Evolutionary conservation across 2,113 vertebrate species (phyloP).

Genomic region (Rhinopithecus roxellana): DNA sequence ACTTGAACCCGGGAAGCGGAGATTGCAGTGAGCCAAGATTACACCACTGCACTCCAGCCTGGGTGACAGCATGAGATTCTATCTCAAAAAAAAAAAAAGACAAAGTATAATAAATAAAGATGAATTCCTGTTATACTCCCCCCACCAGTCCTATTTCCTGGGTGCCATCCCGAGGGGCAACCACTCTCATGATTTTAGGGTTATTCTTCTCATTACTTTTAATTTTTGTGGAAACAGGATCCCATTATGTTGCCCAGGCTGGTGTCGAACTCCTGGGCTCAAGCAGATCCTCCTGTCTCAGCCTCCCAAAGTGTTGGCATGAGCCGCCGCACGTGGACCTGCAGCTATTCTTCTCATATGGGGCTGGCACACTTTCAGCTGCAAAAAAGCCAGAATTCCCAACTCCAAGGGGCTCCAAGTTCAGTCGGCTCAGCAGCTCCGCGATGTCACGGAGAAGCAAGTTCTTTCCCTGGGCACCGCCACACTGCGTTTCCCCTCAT

Average conservation of each 20-base stretch:
- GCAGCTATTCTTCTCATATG: background rate
- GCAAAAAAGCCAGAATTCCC: background rate
- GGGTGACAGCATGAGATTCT: too few relatives aligned
- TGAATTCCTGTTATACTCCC: background rate
- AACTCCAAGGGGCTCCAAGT: slow-evolving; percentile 17
- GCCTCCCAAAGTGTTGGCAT: too few relatives aligned
- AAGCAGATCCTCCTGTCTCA: too few relatives aligned
- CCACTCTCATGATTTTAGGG: background rate
- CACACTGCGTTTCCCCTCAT: background rate
- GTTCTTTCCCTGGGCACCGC: background rate
- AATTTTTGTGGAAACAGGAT: too few relatives aligned
- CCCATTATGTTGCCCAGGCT: too few relatives aligned
- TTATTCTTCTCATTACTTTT: too few relatives aligned
- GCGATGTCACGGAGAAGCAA: background rate
- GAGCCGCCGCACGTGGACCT: too few relatives aligned
- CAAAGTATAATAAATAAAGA: background rate
- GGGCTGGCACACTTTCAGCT: background rate
- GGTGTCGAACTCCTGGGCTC: too few relatives aligned
- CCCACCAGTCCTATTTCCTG: background rate
- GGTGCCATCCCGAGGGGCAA: background rate
- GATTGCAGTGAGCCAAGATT: too few relatives aligned
- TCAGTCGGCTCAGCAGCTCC: background rate
- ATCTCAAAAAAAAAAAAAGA: background rate
- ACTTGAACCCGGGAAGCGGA: too few relatives aligned
- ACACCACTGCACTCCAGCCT: too few relatives aligned